Conservation (phyloP, 2,797 vertebrate genomes). For the Chloroceryle inda region DNA sequence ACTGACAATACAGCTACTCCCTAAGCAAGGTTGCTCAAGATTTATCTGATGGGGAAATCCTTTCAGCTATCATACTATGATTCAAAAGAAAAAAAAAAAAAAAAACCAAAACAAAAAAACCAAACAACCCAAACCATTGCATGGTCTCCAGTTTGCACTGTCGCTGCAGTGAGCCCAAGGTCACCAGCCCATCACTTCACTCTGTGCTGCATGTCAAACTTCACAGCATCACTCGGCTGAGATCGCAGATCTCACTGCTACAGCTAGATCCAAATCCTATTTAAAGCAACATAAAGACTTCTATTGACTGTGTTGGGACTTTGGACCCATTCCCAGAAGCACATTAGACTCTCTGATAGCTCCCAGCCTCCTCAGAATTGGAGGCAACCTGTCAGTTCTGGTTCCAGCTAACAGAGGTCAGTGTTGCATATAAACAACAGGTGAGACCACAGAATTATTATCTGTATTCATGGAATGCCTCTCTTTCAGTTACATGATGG, state of each 20-base stretch:
- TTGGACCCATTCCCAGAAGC: slow-evolving; percentile 21
- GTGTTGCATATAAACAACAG: background rate
- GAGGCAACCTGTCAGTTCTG: background rate
- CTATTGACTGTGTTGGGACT: background rate
- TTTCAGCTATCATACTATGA: background rate
- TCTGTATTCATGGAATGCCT: background rate
- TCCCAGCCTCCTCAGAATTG: background rate
- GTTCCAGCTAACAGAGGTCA: background rate
- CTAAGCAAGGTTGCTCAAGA: background rate
- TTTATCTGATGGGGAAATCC: background rate
- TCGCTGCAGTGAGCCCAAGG: background rate
- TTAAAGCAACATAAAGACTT: slow-evolving; percentile 13
- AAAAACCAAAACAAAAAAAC: too few relatives aligned
- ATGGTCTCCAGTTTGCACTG: fast-evolving
- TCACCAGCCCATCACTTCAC: fast-evolving
- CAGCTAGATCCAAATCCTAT: background rate
- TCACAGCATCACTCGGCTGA: background rate
- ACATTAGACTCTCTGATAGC: background rate
- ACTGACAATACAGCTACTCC: background rate
- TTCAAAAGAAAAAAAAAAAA: background rate
- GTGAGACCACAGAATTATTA: background rate
- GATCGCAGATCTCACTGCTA: background rate
- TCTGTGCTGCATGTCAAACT: background rate
- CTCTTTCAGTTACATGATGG: background rate
- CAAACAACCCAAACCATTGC: too few relatives aligned